phyloP scores from a whole-genome alignment of 2,797 vertebrate species.

The Zenarchopterus dispar region DNA sequence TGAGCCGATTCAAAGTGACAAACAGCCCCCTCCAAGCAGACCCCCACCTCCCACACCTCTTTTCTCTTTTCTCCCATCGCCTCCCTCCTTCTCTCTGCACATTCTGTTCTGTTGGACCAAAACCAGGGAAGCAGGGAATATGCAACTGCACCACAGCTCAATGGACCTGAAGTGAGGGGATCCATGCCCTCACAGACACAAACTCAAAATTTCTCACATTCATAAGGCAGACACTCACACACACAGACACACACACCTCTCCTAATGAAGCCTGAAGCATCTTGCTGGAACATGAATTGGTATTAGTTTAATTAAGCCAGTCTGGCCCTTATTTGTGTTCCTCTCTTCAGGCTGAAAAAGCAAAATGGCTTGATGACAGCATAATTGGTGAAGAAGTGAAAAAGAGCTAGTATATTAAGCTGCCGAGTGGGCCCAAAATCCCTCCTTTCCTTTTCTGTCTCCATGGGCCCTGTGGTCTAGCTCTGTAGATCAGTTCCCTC shows the following conservation, averaged over 20 bases:
- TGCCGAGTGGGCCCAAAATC: constrained; percentile 30
- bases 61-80: constrained; percentile 62
- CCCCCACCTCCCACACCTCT: constrained; percentile 58
- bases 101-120: constrained; percentile 73
- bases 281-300: constrained; percentile 70
- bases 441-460: neutral
- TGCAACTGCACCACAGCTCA: constrained; percentile 45
- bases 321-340: constrained; percentile 66
- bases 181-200: constrained; percentile 35
- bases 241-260: constrained; percentile 15
- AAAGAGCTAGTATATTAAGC: constrained; percentile 40
- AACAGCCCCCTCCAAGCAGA: constrained; percentile 86
- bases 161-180: constrained; percentile 56
- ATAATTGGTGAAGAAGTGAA: constrained; percentile 78
- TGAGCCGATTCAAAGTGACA: constrained; percentile 91
- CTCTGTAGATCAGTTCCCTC: constrained; percentile 28
- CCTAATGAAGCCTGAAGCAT: constrained; percentile 48
- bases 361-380: constrained; percentile 78
- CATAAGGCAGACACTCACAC: constrained; percentile 42
- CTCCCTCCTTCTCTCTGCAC: constrained; percentile 55
- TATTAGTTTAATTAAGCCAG: constrained; percentile 82
- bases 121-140: constrained; percentile 62
- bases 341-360: constrained; percentile 64
- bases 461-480: constrained; percentile 1
- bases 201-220: constrained; percentile 50